phyloP scores from a whole-genome alignment of 2,113 vertebrate genomes.

The Leptocoma aspasia region DNA sequence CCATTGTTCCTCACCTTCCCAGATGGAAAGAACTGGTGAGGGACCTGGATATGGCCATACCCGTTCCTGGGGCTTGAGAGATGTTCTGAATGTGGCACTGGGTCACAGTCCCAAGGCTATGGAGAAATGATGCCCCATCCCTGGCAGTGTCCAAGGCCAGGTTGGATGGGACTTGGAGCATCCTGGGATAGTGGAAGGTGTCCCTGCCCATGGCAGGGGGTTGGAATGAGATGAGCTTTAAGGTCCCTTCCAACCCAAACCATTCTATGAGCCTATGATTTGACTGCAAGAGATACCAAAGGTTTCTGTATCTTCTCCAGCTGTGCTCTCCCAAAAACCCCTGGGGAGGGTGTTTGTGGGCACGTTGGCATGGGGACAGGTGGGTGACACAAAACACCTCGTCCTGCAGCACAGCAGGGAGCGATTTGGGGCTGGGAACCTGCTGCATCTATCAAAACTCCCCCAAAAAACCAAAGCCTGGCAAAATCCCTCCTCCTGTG shows the following conservation, averaged over 20 bases:
- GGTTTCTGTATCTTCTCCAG: not conserved
- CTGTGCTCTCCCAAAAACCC: not conserved
- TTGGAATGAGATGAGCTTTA: not conserved
- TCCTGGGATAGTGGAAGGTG: fast-evolving
- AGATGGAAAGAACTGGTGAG: not conserved
- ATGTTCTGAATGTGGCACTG: fast-evolving
- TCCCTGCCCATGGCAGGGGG: not conserved
- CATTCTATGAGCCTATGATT: not conserved
- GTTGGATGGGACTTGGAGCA: fast-evolving
- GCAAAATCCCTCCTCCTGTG: conserved; percentile 4
- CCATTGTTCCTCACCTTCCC: not conserved
- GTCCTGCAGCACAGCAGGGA: not conserved
- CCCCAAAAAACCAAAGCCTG: not conserved
- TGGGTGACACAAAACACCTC: not conserved
- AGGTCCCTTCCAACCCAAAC: not conserved
- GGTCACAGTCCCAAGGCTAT: not conserved
- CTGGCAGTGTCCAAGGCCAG: not conserved
- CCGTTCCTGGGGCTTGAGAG: not conserved
- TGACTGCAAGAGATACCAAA: not conserved
- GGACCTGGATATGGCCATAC: not conserved
- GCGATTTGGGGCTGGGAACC: fast-evolving
- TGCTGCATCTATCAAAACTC: not conserved
- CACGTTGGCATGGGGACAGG: fast-evolving
- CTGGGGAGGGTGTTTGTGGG: not conserved
- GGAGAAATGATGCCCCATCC: not conserved